These are phyloP conservation scores for Acleris sparsana DNA, from an alignment of 2,888 invertebrate genomes.

Conservation along the genomic window DNA sequence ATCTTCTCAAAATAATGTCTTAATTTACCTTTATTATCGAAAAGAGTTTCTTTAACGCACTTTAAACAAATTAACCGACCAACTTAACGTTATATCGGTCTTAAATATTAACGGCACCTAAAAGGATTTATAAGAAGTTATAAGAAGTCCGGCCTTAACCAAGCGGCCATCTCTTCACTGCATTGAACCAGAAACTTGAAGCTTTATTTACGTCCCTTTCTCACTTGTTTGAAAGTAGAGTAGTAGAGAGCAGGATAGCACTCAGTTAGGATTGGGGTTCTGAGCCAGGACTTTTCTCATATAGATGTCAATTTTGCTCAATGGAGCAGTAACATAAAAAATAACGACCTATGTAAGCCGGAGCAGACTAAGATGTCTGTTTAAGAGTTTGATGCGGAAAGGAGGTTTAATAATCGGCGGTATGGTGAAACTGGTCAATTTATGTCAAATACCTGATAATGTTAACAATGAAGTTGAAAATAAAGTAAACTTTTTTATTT, in stretches of 20 bases:
- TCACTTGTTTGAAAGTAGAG: neutral
- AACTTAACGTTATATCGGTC: constrained; percentile 32
- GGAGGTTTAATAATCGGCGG: constrained; percentile 15
- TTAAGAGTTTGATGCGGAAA: constrained; percentile 27
- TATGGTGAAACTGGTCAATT: neutral
- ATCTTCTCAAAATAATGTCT: neutral
- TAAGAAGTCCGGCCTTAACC: constrained; percentile 37
- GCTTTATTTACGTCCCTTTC: neutral
- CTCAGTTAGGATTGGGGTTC: neutral
- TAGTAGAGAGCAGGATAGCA: neutral
- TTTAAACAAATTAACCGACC: constrained; percentile 42
- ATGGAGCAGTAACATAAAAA: constrained; percentile 75
- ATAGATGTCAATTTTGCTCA: constrained; percentile 73
- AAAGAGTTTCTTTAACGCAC: constrained; percentile 14
- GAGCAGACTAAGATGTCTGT: constrained; percentile 22
- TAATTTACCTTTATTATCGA: neutral
- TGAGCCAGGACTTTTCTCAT: constrained; percentile 50
- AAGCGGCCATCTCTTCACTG: constrained; percentile 19
- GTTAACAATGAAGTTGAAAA: too few species aligned
- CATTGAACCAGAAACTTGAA: neutral
- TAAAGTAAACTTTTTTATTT: too few species aligned
- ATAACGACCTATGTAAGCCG: constrained; percentile 51
- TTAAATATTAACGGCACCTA: constrained; percentile 39
- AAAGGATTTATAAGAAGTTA: constrained; percentile 35
- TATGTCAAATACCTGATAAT: constrained; percentile 1